Percentiles rank a stretch among this genome's conserved stretches.
These are phyloP conservation scores for Progne subis DNA, from an alignment of 2,113 vertebrate genomes.

Conservation along the genomic window DNA sequence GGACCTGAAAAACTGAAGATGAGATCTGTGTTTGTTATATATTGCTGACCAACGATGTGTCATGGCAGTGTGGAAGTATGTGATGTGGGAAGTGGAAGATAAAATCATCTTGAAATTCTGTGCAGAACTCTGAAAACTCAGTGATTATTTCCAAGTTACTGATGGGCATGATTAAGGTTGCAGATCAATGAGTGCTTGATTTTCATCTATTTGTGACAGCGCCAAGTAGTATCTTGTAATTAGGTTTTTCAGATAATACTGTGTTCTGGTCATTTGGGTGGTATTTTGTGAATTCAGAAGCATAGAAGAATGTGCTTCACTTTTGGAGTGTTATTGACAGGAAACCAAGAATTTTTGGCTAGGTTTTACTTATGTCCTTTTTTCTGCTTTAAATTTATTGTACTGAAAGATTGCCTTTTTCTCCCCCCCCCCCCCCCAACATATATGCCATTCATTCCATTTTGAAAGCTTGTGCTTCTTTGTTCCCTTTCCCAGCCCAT, in stretches of 20 bases:
- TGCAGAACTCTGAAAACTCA: not conserved
- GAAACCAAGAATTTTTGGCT: not conserved
- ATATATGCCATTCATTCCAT: not conserved
- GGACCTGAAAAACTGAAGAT: not conserved
- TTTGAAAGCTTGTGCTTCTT: not conserved
- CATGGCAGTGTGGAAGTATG: not conserved
- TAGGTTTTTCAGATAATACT: not conserved
- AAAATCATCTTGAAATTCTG: not conserved
- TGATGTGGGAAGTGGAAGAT: not conserved
- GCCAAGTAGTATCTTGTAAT: not conserved
- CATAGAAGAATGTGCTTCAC: not conserved
- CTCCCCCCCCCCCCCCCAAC: not conserved
- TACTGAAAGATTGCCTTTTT: not conserved
- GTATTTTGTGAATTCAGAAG: not conserved
- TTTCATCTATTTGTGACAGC: not conserved
- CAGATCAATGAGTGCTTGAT: not conserved
- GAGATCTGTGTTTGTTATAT: not conserved
- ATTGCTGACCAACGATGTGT: not conserved
- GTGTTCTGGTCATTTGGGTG: not conserved
- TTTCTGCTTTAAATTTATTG: not conserved
- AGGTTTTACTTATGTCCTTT: not conserved
- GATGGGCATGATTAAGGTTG: not conserved
- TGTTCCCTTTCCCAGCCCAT: not conserved
- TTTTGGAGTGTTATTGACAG: not conserved
- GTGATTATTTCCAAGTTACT: not conserved